Evolutionary conservation across 2,888 invertebrate genomes (phyloP).

Genomic region (Sceliomorpha sp.): DNA sequence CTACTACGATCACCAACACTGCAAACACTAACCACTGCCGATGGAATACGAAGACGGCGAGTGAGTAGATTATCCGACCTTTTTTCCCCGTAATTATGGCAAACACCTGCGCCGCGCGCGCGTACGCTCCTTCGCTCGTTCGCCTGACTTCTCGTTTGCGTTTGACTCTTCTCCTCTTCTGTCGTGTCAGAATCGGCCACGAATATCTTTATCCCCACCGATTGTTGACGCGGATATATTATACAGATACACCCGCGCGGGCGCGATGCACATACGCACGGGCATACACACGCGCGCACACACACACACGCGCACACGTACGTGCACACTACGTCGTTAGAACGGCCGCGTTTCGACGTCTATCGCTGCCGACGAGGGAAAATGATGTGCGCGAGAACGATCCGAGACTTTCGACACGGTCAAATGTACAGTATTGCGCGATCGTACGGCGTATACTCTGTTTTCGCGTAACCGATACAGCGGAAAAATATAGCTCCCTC

Average conservation of each 20-base stretch:
- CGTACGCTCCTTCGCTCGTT: too few species aligned
- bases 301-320: not conserved
- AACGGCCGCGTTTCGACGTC: constrained; percentile 4
- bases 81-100: constrained; percentile 24
- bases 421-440: constrained; percentile 69
- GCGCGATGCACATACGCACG: constrained; percentile 1
- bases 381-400: not conserved
- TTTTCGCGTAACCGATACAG: constrained; percentile 81
- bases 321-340: constrained; percentile 5
- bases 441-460: constrained; percentile 70
- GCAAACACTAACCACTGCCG: constrained; percentile 14
- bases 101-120: constrained; percentile 51
- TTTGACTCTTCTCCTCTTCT: constrained; percentile 23
- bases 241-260: constrained; percentile 35
- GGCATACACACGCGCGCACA: constrained; percentile 13
- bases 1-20: constrained; percentile 1
- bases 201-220: constrained; percentile 47
- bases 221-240: constrained; percentile 43
- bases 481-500: constrained; percentile 83
- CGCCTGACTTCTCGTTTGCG: constrained; percentile 22
- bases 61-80: constrained; percentile 15
- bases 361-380: not conserved
- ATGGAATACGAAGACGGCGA: constrained; percentile 5
- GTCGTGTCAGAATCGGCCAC: constrained; percentile 51
- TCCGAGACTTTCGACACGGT: constrained; percentile 58